These are phyloP conservation scores for Caenorhabditis wallacei DNA, from an alignment of 2,888 invertebrate species.

Conservation along the genomic window DNA sequence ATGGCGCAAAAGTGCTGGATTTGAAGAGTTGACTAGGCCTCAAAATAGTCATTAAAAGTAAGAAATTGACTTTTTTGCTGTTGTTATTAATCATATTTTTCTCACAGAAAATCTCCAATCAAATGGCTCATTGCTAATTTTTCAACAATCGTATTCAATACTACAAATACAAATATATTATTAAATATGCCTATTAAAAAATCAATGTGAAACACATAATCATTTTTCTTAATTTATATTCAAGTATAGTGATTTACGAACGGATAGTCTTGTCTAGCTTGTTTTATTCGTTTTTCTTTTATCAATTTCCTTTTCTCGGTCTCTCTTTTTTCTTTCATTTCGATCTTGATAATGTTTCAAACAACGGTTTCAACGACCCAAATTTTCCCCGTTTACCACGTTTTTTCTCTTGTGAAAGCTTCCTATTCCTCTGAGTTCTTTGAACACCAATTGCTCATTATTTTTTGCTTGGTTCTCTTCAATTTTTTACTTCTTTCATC, in stretches of 20 bases:
- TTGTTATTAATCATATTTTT: not conserved
- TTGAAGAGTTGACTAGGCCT: not conserved
- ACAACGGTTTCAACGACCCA: conserved; percentile 27
- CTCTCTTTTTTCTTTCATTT: conserved; percentile 21
- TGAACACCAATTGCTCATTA: not conserved
- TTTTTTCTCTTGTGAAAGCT: not conserved
- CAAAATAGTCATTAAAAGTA: not conserved
- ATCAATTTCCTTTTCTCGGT: conserved; percentile 18
- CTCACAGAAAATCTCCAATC: not conserved
- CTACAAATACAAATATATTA: too few relatives aligned
- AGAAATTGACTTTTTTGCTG: not conserved
- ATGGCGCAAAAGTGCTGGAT: not conserved
- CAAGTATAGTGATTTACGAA: not conserved
- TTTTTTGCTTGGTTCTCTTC: not conserved
- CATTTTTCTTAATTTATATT: conserved; percentile 4
- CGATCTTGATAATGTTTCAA: conserved; percentile 37
- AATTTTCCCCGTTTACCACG: conserved; percentile 2
- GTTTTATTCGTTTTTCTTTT: not conserved
- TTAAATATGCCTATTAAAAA: not conserved
- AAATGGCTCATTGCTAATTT: not conserved
- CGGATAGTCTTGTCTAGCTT: not conserved
- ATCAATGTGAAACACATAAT: not conserved
- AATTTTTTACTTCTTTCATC: not conserved
- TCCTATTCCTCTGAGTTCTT: not conserved
- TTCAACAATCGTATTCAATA: conserved; percentile 1